Percentiles rank a stretch among this genome's conserved stretches.
phyloP scores from a whole-genome alignment of 2,797 vertebrate genomes.

The Merluccius polli region DNA sequence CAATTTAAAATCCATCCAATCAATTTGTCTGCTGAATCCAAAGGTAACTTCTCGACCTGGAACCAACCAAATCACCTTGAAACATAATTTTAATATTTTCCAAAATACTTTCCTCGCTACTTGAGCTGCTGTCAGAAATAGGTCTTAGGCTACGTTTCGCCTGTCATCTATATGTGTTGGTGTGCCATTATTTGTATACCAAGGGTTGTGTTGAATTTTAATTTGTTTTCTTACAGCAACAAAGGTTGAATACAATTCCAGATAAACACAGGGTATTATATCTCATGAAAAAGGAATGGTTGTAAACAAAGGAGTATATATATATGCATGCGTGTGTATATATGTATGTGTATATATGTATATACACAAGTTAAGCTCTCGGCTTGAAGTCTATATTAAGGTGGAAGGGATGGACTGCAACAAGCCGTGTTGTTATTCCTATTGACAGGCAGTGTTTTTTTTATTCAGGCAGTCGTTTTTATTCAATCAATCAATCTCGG shows the following conservation, averaged over 20 bases:
- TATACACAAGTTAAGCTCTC: no score
- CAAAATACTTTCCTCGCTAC: no score
- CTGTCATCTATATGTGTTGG: no score
- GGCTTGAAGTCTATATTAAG: constrained; percentile 23
- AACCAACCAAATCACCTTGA: no score
- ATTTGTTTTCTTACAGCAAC: no score
- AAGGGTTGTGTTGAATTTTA: no score
- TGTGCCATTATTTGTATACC: no score
- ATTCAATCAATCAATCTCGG: constrained; percentile 50
- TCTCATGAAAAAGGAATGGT: background rate
- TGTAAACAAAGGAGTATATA: background rate
- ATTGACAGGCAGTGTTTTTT: constrained; percentile 40
- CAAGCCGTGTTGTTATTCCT: constrained; percentile 29
- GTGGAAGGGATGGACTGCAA: constrained; percentile 17
- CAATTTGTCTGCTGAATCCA: background rate
- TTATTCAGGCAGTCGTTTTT: constrained; percentile 15
- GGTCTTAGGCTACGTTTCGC: no score
- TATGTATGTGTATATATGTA: background rate
- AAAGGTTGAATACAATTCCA: background rate
- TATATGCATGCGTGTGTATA: background rate
- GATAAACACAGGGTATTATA: background rate
- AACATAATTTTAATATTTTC: no score
- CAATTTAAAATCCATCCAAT: no score
- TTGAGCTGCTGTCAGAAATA: no score
- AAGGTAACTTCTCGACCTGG: background rate